A percentile compares a stretch with the other conserved stretches of the same genome.
These are phyloP conservation scores for Blera fallax DNA, from an alignment of 2,888 invertebrate species.

Conservation along the genomic window DNA sequence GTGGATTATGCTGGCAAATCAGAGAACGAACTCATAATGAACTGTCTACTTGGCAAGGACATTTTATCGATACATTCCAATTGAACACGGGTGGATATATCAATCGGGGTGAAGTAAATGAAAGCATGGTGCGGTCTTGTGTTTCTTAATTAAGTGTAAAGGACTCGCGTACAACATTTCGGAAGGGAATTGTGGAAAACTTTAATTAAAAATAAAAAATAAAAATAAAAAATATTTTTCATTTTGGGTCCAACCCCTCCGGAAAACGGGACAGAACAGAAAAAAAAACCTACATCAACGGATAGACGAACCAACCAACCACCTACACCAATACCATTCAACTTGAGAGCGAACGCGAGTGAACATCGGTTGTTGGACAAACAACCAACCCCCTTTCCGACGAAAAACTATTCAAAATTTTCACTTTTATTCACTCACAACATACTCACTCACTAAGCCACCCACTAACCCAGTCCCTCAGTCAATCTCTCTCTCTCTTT, in stretches of 20 bases:
- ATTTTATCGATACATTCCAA: constrained; percentile 46
- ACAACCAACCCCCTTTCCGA: constrained; percentile 22
- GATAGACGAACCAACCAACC: constrained; percentile 34
- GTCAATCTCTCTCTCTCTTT: constrained; percentile 17
- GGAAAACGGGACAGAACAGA: background rate
- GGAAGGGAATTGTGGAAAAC: background rate
- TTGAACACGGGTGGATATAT: constrained; percentile 3
- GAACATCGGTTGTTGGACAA: background rate
- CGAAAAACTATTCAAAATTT: constrained; percentile 50
- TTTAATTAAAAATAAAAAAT: background rate
- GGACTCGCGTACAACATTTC: background rate
- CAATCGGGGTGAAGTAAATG: background rate
- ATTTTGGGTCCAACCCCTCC: constrained; percentile 16
- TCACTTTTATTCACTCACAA: constrained; percentile 65
- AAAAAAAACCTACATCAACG: constrained; percentile 37
- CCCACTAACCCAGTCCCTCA: constrained; percentile 17
- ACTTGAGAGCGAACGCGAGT: constrained; percentile 52
- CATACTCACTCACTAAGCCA: constrained; percentile 43
- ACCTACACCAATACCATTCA: constrained; percentile 65
- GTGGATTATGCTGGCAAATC: constrained; percentile 35
- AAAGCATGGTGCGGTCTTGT: background rate
- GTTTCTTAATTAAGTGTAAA: background rate
- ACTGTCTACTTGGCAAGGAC: constrained; percentile 43
- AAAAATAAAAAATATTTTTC: background rate
- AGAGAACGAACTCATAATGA: constrained; percentile 43